Evolutionary conservation across 1,140 invertebrate genomes (phyloP).

Genomic region (Atta colombica): DNA sequence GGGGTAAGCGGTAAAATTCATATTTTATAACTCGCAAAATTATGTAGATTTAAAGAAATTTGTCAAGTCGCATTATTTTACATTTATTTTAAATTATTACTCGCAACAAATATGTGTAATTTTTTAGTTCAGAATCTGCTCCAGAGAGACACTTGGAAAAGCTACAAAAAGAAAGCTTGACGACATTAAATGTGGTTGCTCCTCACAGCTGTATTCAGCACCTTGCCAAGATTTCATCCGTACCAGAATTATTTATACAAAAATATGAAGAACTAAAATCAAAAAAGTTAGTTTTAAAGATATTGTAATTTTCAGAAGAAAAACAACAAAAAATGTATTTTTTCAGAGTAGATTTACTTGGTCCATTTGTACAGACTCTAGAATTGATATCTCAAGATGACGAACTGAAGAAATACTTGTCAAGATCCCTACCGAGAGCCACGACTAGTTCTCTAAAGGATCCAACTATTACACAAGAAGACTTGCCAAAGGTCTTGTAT

Average conservation of each 20-base stretch:
- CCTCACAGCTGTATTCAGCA: conserved; percentile 84
- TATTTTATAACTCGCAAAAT: conserved; percentile 17
- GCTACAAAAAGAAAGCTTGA: conserved; percentile 84
- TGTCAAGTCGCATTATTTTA: neutral
- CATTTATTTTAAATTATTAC: neutral
- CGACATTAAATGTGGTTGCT: conserved; percentile 77
- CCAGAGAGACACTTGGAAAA: conserved; percentile 86
- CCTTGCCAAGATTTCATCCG: conserved; percentile 83
- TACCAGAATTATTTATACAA: conserved; percentile 84
- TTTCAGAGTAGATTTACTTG: conserved; percentile 86
- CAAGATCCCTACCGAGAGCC: conserved; percentile 77
- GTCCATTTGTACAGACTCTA: conserved; percentile 86
- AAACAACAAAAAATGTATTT: conserved; percentile 42
- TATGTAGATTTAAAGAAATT: neutral
- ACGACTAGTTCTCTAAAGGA: conserved; percentile 69
- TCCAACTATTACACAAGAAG: conserved; percentile 85
- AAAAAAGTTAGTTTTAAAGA: conserved; percentile 85
- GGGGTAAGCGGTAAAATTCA: conserved; percentile 79
- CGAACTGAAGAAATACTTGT: conserved; percentile 84
- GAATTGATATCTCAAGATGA: conserved; percentile 86
- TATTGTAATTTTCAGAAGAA: neutral
- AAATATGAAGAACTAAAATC: conserved; percentile 87
- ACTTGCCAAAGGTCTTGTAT: conserved; percentile 85
- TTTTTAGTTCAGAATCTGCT: conserved; percentile 82
- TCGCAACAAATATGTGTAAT: conserved; percentile 25